Evolutionary conservation across 2,113 vertebrate genomes (phyloP).

Genomic region (Campylorhamphus procurvoides): DNA sequence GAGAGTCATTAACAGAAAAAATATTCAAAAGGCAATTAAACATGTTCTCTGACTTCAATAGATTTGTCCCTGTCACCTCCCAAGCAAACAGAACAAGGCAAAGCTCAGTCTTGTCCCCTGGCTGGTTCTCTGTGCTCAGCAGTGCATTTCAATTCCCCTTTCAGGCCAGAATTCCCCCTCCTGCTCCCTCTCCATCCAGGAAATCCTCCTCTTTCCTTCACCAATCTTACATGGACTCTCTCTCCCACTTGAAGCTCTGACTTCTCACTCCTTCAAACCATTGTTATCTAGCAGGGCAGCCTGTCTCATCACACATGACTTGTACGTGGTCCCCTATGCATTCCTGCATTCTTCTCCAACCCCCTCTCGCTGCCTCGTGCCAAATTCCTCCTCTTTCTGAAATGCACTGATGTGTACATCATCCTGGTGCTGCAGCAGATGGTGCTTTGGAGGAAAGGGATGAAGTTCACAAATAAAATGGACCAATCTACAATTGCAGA

Average conservation of each 20-base stretch:
- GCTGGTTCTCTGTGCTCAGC: neutral
- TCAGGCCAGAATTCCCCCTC: neutral
- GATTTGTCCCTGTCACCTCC: conserved; percentile 45
- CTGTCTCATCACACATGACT: neutral
- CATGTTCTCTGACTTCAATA: conserved; percentile 11
- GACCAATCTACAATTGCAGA: neutral
- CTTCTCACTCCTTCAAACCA: neutral
- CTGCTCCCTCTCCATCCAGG: neutral
- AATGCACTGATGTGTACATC: neutral
- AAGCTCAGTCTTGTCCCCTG: neutral
- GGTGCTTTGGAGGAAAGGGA: neutral
- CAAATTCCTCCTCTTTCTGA: neutral
- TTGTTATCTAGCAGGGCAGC: neutral
- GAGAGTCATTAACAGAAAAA: conserved; percentile 58
- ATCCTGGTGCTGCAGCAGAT: neutral
- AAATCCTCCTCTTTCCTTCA: neutral
- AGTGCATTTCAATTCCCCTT: neutral
- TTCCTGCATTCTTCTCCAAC: neutral
- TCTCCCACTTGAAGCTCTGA: neutral
- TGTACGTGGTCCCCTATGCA: neutral
- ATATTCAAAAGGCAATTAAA: conserved; percentile 58
- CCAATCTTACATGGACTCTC: neutral
- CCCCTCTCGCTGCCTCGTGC: neutral
- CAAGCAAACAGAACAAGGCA: conserved; percentile 9
- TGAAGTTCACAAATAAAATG: neutral